A percentile compares a stretch with the other conserved stretches of the same genome.
These are phyloP conservation scores for Trachelipus rathkii DNA, from an alignment of 1,140 invertebrate species.

Conservation along the genomic window DNA sequence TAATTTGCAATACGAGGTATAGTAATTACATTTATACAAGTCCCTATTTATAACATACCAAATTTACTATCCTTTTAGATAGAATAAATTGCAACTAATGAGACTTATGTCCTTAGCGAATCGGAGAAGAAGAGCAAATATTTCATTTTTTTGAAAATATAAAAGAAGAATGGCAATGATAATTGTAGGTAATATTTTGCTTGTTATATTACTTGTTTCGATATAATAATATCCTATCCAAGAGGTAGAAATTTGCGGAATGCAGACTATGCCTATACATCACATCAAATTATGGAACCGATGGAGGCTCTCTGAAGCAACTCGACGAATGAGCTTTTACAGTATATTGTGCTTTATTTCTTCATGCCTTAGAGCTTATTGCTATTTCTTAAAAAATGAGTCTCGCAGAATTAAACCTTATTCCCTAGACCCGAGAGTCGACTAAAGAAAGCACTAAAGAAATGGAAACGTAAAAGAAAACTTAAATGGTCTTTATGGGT, in stretches of 20 bases:
- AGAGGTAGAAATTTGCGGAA: conserved; percentile 39
- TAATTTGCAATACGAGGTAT: too few relatives aligned
- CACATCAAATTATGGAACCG: conserved; percentile 42
- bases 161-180: conserved; percentile 33
- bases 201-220: conserved; percentile 5
- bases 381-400: conserved; percentile 25
- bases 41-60: too few relatives aligned
- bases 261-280: conserved; percentile 43
- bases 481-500: conserved; percentile 25
- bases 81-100: conserved; percentile 40
- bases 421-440: conserved; percentile 26
- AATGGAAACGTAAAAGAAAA: conserved; percentile 9
- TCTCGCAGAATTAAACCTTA: conserved; percentile 34
- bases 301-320: conserved; percentile 31
- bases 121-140: not conserved
- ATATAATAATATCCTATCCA: conserved; percentile 38
- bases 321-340: not conserved
- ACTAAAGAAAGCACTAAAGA: conserved; percentile 29
- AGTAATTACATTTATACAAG: too few relatives aligned
- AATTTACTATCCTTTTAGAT: not conserved
- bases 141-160: conserved; percentile 29
- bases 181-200: conserved; percentile 25
- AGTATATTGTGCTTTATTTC: conserved; percentile 10
- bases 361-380: not conserved
- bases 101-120: conserved; percentile 33